Conservation (phyloP, 1,140 invertebrate species). For the Planococcus citri region DNA sequence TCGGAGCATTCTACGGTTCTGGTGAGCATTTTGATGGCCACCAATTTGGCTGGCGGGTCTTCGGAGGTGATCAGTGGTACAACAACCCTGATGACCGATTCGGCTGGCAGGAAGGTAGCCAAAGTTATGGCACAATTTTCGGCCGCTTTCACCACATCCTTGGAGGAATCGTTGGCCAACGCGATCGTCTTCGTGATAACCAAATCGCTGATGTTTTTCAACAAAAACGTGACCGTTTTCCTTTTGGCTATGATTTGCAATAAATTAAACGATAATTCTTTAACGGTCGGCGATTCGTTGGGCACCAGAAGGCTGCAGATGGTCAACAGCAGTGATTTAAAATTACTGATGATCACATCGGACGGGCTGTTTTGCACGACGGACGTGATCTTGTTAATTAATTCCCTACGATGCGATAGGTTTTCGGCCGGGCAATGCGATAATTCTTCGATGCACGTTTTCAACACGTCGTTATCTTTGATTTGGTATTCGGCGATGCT, state of each 20-base stretch:
- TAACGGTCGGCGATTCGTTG: neutral
- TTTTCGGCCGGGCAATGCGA: neutral
- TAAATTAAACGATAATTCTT: neutral
- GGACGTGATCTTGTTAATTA: neutral
- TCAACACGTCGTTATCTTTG: conserved; percentile 5
- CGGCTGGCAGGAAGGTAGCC: conserved; percentile 34
- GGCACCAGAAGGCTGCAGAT: neutral
- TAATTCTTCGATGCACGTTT: neutral
- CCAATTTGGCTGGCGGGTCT: conserved; percentile 72
- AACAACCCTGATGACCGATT: conserved; percentile 40
- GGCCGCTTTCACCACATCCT: conserved; percentile 49
- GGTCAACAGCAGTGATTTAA: neutral
- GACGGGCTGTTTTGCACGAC: neutral
- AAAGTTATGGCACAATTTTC: conserved; percentile 29
- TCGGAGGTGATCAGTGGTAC: conserved; percentile 74
- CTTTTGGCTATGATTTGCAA: neutral
- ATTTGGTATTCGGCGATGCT: neutral
- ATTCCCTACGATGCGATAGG: neutral
- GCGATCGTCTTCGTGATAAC: conserved; percentile 75
- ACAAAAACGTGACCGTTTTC: neutral
- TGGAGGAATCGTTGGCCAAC: conserved; percentile 61
- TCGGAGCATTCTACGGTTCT: conserved; percentile 54
- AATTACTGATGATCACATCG: neutral
- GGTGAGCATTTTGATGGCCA: conserved; percentile 84
- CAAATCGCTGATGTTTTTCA: conserved; percentile 67